Conservation (phyloP, 2,797 vertebrate genomes). For the Allobates femoralis region DNA sequence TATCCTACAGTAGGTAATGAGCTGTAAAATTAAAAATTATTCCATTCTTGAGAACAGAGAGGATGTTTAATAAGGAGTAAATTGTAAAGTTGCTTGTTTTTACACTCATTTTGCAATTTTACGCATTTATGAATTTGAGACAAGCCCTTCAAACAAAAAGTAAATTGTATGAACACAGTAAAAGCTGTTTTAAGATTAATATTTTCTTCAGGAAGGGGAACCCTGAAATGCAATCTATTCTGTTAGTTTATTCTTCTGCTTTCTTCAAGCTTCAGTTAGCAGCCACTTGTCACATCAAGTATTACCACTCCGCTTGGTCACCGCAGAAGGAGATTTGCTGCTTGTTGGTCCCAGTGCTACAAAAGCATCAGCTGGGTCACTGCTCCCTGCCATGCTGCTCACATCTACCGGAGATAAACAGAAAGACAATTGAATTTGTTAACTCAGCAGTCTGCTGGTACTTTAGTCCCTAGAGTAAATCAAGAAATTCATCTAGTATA, state of each 20-base stretch:
- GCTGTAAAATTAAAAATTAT: too few relatives aligned
- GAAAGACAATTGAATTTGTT: conserved; percentile 30
- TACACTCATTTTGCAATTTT: too few relatives aligned
- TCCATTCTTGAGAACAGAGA: too few relatives aligned
- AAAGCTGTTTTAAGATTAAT: not conserved
- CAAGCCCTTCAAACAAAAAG: not conserved
- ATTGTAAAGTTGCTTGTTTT: too few relatives aligned
- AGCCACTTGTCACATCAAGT: conserved; percentile 47
- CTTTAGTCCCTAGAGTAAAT: conserved; percentile 3
- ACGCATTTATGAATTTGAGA: too few relatives aligned
- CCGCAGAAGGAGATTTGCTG: conserved; percentile 38
- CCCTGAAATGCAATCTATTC: conserved; percentile 22
- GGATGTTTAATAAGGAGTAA: too few relatives aligned
- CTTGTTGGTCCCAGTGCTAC: conserved; percentile 36
- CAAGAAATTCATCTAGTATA: not conserved
- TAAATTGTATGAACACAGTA: not conserved
- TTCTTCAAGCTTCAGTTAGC: conserved; percentile 49
- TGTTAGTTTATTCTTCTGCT: conserved; percentile 12
- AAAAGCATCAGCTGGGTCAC: conserved; percentile 34
- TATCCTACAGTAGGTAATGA: too few relatives aligned
- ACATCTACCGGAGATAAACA: conserved; percentile 19
- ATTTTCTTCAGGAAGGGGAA: not conserved
- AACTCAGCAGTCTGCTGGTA: conserved; percentile 23
- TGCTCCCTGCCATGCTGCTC: conserved; percentile 33
- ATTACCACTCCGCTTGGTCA: conserved; percentile 41